A percentile compares a stretch with the other conserved stretches of the same genome.
Conservation (phyloP, 2,888 invertebrate species). For the Acleris laterana region DNA sequence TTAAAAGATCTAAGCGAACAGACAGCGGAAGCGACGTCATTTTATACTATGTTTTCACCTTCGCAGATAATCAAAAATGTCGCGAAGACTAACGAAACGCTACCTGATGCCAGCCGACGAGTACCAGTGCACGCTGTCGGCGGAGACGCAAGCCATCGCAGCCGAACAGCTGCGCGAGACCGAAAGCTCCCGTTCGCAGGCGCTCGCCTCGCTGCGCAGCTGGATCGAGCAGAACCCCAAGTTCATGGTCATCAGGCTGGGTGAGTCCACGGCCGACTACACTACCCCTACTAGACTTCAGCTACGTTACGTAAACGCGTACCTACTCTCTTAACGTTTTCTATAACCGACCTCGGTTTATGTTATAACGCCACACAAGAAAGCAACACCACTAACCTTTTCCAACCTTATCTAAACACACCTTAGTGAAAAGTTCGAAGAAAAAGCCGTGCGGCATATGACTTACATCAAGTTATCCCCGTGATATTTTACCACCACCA, state of each 20-base stretch:
- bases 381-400: too few species aligned
- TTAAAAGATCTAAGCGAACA: too few species aligned
- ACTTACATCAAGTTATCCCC: too few species aligned
- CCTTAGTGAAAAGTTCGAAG: too few species aligned
- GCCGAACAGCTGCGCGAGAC: slow-evolving; percentile 88
- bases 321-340: too few species aligned
- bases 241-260: slow-evolving; percentile 87
- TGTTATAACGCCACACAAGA: too few species aligned
- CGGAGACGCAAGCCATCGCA: slow-evolving; percentile 86
- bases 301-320: too few species aligned
- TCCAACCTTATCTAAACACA: neutral
- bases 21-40: too few species aligned
- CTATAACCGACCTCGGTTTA: too few species aligned
- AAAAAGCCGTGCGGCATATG: too few species aligned
- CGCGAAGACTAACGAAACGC: slow-evolving; percentile 67
- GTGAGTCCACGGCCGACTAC: slow-evolving; percentile 62
- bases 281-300: too few species aligned
- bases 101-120: slow-evolving; percentile 86
- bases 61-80: slow-evolving; percentile 55
- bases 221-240: slow-evolving; percentile 90
- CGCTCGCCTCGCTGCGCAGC: slow-evolving; percentile 86
- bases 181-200: slow-evolving; percentile 86
- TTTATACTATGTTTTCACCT: too few species aligned
- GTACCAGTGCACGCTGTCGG: slow-evolving; percentile 85
- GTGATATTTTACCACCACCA: neutral